Evolutionary conservation across 2,113 vertebrate genomes (phyloP), one percentile per base, ranked within the genome.

Genomic region (Pholis gunnellus): DNA sequence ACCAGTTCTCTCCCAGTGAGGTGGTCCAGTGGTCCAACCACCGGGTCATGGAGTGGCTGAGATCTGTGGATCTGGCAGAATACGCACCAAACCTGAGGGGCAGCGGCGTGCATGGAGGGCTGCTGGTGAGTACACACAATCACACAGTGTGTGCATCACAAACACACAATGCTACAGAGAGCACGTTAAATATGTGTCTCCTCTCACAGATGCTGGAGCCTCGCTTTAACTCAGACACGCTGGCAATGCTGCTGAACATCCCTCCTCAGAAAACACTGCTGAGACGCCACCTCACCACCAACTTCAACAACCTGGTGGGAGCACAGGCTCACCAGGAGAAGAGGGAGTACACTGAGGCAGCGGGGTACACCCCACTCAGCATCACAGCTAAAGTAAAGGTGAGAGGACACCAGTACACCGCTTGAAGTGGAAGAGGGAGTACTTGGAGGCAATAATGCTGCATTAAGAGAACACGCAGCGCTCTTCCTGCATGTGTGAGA

Each of bases 11-110:
- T 0, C 94, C 97, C 44, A 96, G 94, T 0, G 98, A 99, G 67
- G 98, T 99, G 54, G 95, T 99, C 9, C 97, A 99, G 88, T 99
- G 98, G 98, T 99, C 98, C 52, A 99, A 99, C 85, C 98, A 99
- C 92, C 91, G 98, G 36, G 98, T 99, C 85, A 99, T 99, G 98
- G 98, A 99, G 80, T 99, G 98, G 98, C 93, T 99, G 65, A 87
- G 98, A 15, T 98, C 97, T 0, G 98, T 98, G 52, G 98, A 99
- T 84, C 95, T 99, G 89, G 98, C 98, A 0, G 98, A 99, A 81
- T 99, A 99, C 0, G 98, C 98, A 0, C 98, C 98, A n/a, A 99
- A 99, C 89, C 96, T 99, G 80, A 94, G 98, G 75, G 98, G 98
- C 80, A 99, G 98, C 0, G 98, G 98, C 0, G 98, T 99, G 44